Evolutionary conservation across 2,113 vertebrate species (phyloP).

Genomic region (Pseudorectes ferrugineus): DNA sequence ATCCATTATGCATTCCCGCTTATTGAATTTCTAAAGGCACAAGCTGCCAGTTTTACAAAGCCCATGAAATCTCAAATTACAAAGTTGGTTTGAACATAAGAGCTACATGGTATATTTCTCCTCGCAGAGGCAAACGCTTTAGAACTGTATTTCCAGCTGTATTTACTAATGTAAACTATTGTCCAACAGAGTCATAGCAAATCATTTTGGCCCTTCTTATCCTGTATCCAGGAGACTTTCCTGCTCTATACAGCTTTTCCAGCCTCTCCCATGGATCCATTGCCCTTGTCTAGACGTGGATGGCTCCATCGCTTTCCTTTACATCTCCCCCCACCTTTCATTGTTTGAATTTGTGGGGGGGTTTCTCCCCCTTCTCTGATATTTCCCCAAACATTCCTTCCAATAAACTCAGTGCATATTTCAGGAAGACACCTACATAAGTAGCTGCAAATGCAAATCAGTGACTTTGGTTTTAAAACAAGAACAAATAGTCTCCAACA

Average conservation of each 20-base stretch:
- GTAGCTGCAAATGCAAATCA: background rate
- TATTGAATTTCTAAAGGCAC: background rate
- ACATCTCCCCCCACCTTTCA: accelerated
- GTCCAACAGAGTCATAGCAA: background rate
- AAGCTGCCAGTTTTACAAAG: background rate
- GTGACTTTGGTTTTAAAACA: background rate
- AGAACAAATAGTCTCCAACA: background rate
- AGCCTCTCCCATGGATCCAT: background rate
- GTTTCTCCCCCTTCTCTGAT: accelerated
- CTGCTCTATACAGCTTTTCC: background rate
- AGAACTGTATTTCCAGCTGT: background rate
- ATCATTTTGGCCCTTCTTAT: background rate
- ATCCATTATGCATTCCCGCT: background rate
- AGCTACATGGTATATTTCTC: background rate
- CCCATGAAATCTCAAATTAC: background rate
- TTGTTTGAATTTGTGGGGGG: background rate
- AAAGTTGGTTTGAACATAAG: background rate
- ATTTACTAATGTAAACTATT: background rate
- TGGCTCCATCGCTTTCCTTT: background rate
- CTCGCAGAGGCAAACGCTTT: background rate
- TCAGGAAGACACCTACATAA: background rate
- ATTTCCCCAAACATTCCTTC: background rate
- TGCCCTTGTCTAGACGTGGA: background rate
- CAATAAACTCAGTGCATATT: background rate
- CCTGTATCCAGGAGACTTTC: background rate